Conservation (phyloP, 1,140 invertebrate species). For the Drosophila trapezifrons region DNA sequence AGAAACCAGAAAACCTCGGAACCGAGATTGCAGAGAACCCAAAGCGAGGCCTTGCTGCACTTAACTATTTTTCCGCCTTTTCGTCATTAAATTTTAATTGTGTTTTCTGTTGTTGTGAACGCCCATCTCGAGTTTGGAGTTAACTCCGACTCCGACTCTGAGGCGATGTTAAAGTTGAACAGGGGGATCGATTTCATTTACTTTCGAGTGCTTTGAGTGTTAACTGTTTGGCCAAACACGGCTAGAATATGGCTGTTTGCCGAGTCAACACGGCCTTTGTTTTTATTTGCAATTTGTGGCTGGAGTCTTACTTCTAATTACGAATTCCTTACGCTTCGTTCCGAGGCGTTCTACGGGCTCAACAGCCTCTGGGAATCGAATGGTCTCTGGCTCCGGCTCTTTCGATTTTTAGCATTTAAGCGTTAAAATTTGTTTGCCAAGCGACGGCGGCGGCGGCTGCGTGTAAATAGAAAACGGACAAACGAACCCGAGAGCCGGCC, state of each 20-base stretch:
- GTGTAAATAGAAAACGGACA: constrained; percentile 77
- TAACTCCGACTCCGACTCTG: constrained; percentile 6
- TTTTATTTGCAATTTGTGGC: constrained; percentile 79
- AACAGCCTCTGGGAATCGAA: constrained; percentile 30
- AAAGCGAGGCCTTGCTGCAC: constrained; percentile 2
- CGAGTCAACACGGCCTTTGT: constrained; percentile 71
- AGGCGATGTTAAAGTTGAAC: constrained; percentile 27
- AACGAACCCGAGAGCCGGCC: constrained; percentile 18
- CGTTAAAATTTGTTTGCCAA: constrained; percentile 79
- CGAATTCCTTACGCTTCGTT: constrained; percentile 76
- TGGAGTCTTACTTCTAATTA: constrained; percentile 79
- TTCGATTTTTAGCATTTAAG: constrained; percentile 79
- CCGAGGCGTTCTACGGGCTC: constrained; percentile 29
- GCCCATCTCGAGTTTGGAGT: constrained; percentile 47
- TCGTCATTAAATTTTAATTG: constrained; percentile 83
- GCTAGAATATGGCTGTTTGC: constrained; percentile 55
- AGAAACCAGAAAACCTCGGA: constrained; percentile 15
- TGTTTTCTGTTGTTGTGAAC: constrained; percentile 54
- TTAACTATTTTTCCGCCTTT: constrained; percentile 76
- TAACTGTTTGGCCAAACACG: constrained; percentile 75
- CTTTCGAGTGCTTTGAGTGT: constrained; percentile 57
- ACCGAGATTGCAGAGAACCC: constrained; percentile 28
- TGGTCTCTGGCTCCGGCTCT: constrained; percentile 9
- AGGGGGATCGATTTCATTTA: constrained; percentile 58
- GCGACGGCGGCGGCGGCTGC: constrained; percentile 47